These are phyloP conservation scores for Drosophila nebulosa DNA, from an alignment of 1,140 invertebrate species.

Conservation along the genomic window DNA sequence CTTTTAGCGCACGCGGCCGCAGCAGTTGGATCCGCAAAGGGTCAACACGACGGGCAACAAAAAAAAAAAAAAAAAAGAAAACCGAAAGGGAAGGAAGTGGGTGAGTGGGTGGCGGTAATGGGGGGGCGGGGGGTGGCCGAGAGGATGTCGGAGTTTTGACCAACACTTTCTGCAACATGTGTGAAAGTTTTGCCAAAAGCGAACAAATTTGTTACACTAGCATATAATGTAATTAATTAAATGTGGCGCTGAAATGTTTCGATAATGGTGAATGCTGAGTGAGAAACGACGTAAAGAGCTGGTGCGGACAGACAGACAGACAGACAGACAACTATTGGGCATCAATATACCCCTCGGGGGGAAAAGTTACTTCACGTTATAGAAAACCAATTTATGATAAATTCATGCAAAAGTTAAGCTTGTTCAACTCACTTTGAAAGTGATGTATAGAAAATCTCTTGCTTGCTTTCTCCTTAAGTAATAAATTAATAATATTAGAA, in stretches of 20 bases:
- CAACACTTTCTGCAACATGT: constrained; percentile 30
- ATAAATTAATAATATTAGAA: too few relatives aligned
- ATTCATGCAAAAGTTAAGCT: neutral
- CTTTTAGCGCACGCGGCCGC: constrained; percentile 66
- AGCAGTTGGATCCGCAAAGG: constrained; percentile 46
- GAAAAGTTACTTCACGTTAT: neutral
- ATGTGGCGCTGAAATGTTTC: constrained; percentile 34
- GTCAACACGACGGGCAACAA: neutral
- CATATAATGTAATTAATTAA: constrained; percentile 35
- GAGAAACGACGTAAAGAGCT: neutral
- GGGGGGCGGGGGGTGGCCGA: too few relatives aligned
- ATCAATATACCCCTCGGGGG: neutral
- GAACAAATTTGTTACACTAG: constrained; percentile 22
- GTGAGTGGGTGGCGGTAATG: too few relatives aligned
- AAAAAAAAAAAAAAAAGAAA: too few relatives aligned
- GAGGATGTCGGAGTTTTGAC: neutral
- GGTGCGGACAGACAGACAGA: neutral
- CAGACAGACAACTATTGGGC: neutral
- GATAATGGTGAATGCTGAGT: constrained; percentile 3
- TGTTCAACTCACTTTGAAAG: neutral
- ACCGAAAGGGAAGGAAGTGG: neutral
- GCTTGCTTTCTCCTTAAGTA: too few relatives aligned
- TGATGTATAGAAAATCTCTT: neutral
- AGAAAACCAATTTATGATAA: neutral
- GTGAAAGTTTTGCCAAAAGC: constrained; percentile 28